These are phyloP conservation scores for Neosalanx taihuensis DNA, from an alignment of 2,797 vertebrate genomes.

Conservation along the genomic window DNA sequence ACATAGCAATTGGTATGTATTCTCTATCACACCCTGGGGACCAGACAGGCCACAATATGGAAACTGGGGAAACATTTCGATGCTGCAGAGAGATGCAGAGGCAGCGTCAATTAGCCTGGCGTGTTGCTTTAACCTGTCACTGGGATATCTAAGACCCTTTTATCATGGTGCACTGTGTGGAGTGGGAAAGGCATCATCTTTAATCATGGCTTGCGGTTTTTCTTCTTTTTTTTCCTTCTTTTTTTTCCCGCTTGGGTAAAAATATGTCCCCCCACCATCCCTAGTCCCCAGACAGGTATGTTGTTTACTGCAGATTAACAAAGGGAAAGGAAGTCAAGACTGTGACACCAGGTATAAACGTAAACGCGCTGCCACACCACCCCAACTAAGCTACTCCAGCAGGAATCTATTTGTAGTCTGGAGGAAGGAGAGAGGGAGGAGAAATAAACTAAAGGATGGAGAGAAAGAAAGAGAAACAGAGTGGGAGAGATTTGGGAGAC, in stretches of 20 bases:
- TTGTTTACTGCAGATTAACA: constrained; percentile 83
- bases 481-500: constrained; percentile 12
- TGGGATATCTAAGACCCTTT: constrained; percentile 69
- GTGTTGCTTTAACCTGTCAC: constrained; percentile 77
- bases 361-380: constrained; percentile 66
- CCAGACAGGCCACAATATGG: constrained; percentile 57
- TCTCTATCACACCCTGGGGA: constrained; percentile 47
- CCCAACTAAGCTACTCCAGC: constrained; percentile 38
- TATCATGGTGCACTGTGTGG: constrained; percentile 67
- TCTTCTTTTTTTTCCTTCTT: constrained; percentile 9
- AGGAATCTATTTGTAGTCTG: constrained; percentile 41
- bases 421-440: constrained; percentile 23
- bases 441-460: constrained; percentile 1
- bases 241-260: constrained; percentile 55
- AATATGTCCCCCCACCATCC: constrained; percentile 70
- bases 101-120: constrained; percentile 75
- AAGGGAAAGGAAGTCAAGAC: constrained; percentile 73
- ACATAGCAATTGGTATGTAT: constrained; percentile 40
- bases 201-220: constrained; percentile 64
- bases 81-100: constrained; percentile 58
- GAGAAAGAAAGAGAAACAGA: neutral
- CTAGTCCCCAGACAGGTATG: constrained; percentile 74
- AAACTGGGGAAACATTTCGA: constrained; percentile 59
- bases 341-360: constrained; percentile 71
- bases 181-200: constrained; percentile 70